Base-by-base conservation (phyloP, 2,888 invertebrate species). In the Elegia similella region DNA sequence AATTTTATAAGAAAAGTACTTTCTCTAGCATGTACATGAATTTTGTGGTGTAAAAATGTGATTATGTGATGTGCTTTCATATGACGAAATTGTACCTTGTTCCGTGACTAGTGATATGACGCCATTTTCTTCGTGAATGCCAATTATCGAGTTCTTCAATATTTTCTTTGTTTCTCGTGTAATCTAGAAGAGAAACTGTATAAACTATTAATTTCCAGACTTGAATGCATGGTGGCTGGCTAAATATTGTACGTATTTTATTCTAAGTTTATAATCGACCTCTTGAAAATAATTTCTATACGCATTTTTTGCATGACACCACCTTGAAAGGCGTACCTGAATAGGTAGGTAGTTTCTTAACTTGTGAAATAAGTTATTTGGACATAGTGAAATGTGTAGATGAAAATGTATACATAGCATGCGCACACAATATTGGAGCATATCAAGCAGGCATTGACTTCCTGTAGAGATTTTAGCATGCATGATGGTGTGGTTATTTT, bases 61-160 rank as follows among this genome's bases (percentile, higher is more conserved):
- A 73, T 72, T 78, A 76, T 83, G 80, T 80, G 67, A 70, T 78
- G 83, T 83, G 84, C 70, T 78, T 79, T 70, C 75, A 64, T 78
- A 87, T 88, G 86, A 88, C 79, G 86, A 91, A 92, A 91, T 87
- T 81, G 85, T 88, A 89, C 89, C 88, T 90, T 88, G 88, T 88
- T 90, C 89, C 86, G 87, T 89, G 89, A 89, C 83, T 86, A 88
- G 88, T 90, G 88, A 88, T 90, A 90, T 88, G 92, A 92, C 92
- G 92, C 92, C 92, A 92, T 92, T 92, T 92, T 92, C 90, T 92
- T 88, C 88, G 86, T 90, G 91, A 88, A 90, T 90, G 88, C 91
- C 91, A 91, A 89, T 90, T 89, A 91, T 79, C 75, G 83, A 84
- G 83, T 84, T 87, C 84, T 84, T 82, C 78, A 80, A 76, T 85